A percentile compares a stretch with the other conserved stretches of the same genome.
These are phyloP conservation scores for Phoronis australis DNA, from an alignment of 2,888 invertebrate species.

Conservation along the genomic window DNA sequence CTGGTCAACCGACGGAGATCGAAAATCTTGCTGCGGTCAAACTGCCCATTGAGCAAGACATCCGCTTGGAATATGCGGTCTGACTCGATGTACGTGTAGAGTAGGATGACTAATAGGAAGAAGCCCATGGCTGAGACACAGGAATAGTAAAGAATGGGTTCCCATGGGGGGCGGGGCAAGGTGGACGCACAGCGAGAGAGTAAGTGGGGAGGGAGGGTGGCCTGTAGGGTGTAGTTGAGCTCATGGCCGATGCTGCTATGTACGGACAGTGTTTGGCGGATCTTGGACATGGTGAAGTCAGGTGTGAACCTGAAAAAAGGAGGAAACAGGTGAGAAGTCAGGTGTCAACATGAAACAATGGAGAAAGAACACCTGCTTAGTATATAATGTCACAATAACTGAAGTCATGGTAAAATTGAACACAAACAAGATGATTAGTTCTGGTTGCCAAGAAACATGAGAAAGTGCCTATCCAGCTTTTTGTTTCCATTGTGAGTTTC, in stretches of 20 bases:
- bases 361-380: not conserved
- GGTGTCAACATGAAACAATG: not conserved
- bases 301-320: constrained; percentile 66
- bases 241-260: constrained; percentile 48
- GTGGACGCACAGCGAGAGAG: constrained; percentile 66
- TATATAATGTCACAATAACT: not conserved
- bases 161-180: constrained; percentile 73
- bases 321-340: not conserved
- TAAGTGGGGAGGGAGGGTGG: constrained; percentile 63
- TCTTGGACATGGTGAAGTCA: constrained; percentile 74
- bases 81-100: constrained; percentile 68
- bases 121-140: constrained; percentile 54
- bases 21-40: constrained; percentile 56
- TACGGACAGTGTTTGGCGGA: constrained; percentile 57
- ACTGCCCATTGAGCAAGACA: constrained; percentile 32
- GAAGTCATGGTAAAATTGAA: not conserved
- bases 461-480: no score
- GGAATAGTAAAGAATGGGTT: constrained; percentile 63
- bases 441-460: no score
- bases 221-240: constrained; percentile 67
- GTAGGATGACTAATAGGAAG: constrained; percentile 63
- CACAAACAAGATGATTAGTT: no score
- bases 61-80: constrained; percentile 61
- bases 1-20: no score
- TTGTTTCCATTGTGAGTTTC: no score